Evolutionary conservation across 2,797 vertebrate species (phyloP), one percentile per base, ranked within the genome.

Genomic region (Poeciliopsis presidionis): DNA sequence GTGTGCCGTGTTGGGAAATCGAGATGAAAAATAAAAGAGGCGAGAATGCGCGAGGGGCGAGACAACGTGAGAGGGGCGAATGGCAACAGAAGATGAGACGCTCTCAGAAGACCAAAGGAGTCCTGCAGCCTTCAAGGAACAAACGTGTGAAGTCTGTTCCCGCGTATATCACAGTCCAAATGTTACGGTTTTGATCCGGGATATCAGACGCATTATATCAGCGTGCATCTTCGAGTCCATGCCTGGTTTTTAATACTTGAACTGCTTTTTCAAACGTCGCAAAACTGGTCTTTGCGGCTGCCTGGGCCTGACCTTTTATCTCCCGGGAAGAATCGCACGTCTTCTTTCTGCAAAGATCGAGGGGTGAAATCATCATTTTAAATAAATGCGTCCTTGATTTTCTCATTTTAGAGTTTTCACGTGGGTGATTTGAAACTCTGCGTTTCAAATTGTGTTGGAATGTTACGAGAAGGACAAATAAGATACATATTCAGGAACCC

Each of bases 71-170:
- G 84, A 80, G 65, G 77, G 72, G 75, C 49, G 74, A 47, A 74
- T 71, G 75, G 72, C 81, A 73, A 78, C 4, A 11, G 79, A 75
- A 87, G 86, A 91, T 88, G 85, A 92, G 84, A 90, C 82, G 45
- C 81, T 75, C 79, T 86, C 71, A 83, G 81, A 87, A 89, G 78
- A 89, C 89, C 84, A 86, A 89, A 85, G 87, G 30, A 82, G 73
- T 28, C 75, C 22, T 81, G 71, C 41, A 55, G 79, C 80, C 84
- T 87, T 87, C 86, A 73, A 86, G 87, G 83, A 83, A 67, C 45
- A 25, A 41, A 63, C 47, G 63, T 82, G 81, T 90, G 84, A 90
- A 86, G 84, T 84, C 76, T 73, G 25, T 76, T 82, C 73, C 69
- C 73, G 73, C 81, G 16, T 72, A 65, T 72, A 88, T 89, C 86